phyloP scores from a whole-genome alignment of 2,888 invertebrate species.

The Eucera pruinosa region DNA sequence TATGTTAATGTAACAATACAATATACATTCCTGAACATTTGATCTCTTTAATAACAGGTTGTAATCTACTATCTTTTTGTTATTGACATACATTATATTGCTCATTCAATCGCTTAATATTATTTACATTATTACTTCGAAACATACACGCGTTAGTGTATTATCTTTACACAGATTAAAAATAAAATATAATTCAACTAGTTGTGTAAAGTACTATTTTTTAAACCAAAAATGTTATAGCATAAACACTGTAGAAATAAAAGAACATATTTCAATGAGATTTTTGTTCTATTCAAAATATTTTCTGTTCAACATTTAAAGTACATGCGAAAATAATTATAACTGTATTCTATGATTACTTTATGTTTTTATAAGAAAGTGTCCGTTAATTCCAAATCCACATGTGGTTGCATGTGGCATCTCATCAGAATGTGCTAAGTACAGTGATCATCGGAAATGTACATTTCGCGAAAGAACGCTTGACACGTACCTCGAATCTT shows the following conservation, averaged over 20 bases:
- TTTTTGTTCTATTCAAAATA: neutral
- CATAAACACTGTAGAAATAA: conserved; percentile 12
- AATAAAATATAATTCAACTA: conserved; percentile 19
- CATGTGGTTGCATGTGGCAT: conserved; percentile 64
- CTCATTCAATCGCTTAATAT: neutral
- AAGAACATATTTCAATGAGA: neutral
- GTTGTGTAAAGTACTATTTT: conserved; percentile 11
- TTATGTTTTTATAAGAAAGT: conserved; percentile 48
- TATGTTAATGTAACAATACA: neutral
- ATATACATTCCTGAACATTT: conserved; percentile 15
- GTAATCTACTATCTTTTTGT: conserved; percentile 9
- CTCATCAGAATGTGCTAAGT: conserved; percentile 14
- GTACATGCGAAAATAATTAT: neutral
- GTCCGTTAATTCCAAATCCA: conserved; percentile 56
- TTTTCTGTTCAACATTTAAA: neutral
- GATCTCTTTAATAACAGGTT: conserved; percentile 12
- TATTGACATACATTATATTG: conserved; percentile 12
- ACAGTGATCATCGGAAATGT: neutral
- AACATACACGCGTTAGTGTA: neutral
- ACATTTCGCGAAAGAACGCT: neutral
- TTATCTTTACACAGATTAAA: neutral
- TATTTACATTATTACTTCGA: conserved; percentile 1
- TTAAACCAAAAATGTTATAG: neutral
- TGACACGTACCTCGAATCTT: conserved; percentile 64
- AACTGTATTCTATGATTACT: conserved; percentile 9